A percentile compares a stretch with the other conserved stretches of the same genome.
Evolutionary conservation across 2,797 vertebrate species (phyloP).

Genomic region (Alcedo atthis): DNA sequence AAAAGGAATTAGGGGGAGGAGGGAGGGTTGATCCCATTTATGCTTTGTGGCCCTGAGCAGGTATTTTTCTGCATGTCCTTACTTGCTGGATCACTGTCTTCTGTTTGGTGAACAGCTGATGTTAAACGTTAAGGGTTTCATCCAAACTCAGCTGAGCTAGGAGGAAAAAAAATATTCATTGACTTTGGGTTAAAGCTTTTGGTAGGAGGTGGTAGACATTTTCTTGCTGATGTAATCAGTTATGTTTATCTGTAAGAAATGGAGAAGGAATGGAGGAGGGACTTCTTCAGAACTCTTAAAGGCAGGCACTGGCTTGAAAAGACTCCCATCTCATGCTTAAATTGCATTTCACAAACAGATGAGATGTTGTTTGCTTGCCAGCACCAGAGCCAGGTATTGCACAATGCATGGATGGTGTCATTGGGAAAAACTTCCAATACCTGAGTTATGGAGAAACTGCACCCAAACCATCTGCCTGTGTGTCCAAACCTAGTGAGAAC

Average conservation of each 20-base stretch:
- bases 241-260: constrained; percentile 10
- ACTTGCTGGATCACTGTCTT: background rate
- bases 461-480: accelerated
- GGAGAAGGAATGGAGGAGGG: constrained; percentile 10
- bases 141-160: background rate
- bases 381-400: background rate
- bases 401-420: background rate
- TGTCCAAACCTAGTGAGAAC: background rate
- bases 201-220: background rate
- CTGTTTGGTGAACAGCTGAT: background rate
- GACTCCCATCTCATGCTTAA: background rate
- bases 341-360: background rate
- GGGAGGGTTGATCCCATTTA: background rate
- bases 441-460: background rate
- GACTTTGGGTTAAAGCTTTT: background rate
- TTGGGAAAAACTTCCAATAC: background rate
- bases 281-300: constrained; percentile 4
- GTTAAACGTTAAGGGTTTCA: background rate
- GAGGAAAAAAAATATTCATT: background rate
- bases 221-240: background rate
- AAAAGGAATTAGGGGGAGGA: background rate
- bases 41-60: background rate
- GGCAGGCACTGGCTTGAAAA: constrained; percentile 7
- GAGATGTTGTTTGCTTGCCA: background rate
- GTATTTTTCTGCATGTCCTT: background rate